Conservation (phyloP, 2,888 invertebrate genomes). For the Yponomeuta sedellus region DNA sequence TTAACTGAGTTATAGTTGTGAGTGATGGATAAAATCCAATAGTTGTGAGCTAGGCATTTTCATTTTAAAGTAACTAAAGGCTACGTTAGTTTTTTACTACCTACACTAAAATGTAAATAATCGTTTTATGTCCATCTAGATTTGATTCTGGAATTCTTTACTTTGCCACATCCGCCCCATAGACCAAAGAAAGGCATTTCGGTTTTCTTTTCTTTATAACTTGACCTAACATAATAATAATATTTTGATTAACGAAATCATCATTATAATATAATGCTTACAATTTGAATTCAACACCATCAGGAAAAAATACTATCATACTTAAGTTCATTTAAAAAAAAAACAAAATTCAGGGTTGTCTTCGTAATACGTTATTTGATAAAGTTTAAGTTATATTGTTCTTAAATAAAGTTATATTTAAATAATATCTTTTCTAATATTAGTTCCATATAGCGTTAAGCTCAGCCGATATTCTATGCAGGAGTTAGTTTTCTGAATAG, state of each 20-base stretch:
- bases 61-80: conserved; percentile 13
- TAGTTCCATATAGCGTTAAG: not conserved
- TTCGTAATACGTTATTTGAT: conserved; percentile 6
- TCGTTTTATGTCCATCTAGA: not conserved
- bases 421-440: not conserved
- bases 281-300: conserved; percentile 18
- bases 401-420: not conserved
- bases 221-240: not conserved
- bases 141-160: conserved; percentile 28
- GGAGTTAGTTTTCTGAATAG: not conserved
- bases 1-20: conserved; percentile 42
- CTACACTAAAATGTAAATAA: no score
- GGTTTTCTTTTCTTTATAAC: conserved; percentile 16
- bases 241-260: not conserved
- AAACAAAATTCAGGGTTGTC: not conserved
- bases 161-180: conserved; percentile 18
- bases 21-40: conserved; percentile 63
- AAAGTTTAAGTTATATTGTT: conserved; percentile 4
- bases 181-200: conserved; percentile 57
- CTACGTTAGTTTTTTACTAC: no score
- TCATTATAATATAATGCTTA: not conserved
- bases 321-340: not conserved
- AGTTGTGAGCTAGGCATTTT: conserved; percentile 53
- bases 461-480: not conserved
- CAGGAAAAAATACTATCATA: conserved; percentile 25